Evolutionary conservation across 2,888 invertebrate species (phyloP).

Genomic region (Aporophyla nigra): DNA sequence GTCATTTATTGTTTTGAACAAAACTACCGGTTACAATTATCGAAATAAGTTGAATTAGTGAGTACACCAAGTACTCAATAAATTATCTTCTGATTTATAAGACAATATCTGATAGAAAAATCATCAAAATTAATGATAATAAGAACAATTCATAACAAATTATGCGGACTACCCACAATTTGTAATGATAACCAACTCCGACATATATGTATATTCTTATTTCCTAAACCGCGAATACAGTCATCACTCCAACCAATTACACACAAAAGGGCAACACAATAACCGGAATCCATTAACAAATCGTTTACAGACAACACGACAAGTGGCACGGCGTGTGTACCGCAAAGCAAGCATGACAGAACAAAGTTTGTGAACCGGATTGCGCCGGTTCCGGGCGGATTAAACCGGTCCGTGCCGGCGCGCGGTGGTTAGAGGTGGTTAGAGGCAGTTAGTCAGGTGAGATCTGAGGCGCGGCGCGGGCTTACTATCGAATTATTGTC

Average conservation of each 20-base stretch:
- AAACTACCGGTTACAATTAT: too few relatives aligned
- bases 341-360: slow-evolving; percentile 85
- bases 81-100: too few relatives aligned
- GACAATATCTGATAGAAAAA: too few relatives aligned
- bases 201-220: neutral
- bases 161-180: too few relatives aligned
- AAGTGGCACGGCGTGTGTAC: slow-evolving; percentile 81
- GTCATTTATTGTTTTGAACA: too few relatives aligned
- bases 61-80: too few relatives aligned
- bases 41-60: too few relatives aligned
- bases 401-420: slow-evolving; percentile 73
- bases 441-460: slow-evolving; percentile 85
- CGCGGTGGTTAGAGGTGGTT: slow-evolving; percentile 78
- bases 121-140: too few relatives aligned
- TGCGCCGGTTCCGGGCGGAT: slow-evolving; percentile 80
- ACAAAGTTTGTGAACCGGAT: slow-evolving; percentile 86
- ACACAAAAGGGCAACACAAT: slow-evolving; percentile 62
- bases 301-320: slow-evolving; percentile 75
- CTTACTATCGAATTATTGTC: slow-evolving; percentile 83
- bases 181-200: too few relatives aligned
- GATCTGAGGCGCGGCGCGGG: slow-evolving; percentile 73
- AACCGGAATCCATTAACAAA: slow-evolving; percentile 75
- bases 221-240: slow-evolving; percentile 29
- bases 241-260: slow-evolving; percentile 60
- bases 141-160: too few relatives aligned